Conservation (phyloP, 2,113 vertebrate species). For the Myocastor coypus region DNA sequence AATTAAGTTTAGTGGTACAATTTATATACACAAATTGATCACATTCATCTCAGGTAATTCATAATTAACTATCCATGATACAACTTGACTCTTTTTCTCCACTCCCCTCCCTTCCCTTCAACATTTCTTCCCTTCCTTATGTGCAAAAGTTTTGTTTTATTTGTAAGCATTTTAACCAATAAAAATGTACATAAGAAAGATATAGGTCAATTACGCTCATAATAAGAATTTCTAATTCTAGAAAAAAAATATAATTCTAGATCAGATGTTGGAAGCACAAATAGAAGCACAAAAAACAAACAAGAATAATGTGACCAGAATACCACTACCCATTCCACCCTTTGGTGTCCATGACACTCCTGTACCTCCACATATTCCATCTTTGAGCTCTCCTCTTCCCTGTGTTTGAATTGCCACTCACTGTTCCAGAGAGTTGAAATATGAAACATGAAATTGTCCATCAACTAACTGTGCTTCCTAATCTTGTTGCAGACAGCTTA, state of each 20-base stretch:
- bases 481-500: neutral
- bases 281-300: too few relatives aligned
- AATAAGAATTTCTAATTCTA: neutral
- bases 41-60: neutral
- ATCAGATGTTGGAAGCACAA: neutral
- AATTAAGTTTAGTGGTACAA: neutral
- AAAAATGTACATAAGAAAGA: neutral
- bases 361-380: neutral
- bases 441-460: neutral
- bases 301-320: neutral
- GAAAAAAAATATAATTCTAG: neutral
- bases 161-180: neutral
- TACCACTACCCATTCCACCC: neutral
- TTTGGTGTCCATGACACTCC: neutral
- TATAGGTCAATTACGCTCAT: neutral
- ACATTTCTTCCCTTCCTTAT: neutral
- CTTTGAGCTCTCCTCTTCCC: neutral
- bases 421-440: neutral
- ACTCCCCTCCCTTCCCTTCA: neutral
- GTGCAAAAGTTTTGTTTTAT: neutral
- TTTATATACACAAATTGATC: neutral
- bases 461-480: neutral
- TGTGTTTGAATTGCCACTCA: neutral
- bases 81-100: neutral
- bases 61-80: neutral